These are phyloP conservation scores for Hetaerina titia DNA, from an alignment of 2,888 invertebrate genomes.

Conservation along the genomic window DNA sequence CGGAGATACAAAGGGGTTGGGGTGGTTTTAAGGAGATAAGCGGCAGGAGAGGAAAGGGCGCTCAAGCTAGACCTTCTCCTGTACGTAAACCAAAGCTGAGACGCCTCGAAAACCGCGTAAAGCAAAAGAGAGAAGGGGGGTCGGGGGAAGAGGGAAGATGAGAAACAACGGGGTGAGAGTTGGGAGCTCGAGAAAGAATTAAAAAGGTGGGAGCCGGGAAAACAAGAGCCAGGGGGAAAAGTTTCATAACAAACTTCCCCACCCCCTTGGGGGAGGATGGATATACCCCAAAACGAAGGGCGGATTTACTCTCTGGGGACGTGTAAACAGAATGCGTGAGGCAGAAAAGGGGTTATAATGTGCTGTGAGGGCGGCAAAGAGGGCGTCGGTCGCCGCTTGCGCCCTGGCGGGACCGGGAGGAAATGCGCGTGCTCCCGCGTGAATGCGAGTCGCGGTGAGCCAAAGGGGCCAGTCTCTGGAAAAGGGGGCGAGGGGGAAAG, in stretches of 20 bases:
- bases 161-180: neutral
- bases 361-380: neutral
- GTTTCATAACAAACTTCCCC: neutral
- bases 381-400: neutral
- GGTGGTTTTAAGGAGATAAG: neutral
- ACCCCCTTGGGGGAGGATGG: neutral
- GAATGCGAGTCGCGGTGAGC: too few relatives aligned
- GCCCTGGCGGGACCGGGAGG: neutral
- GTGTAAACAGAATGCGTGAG: slow-evolving; percentile 42
- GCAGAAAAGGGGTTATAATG: neutral
- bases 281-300: slow-evolving; percentile 45
- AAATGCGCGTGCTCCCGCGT: neutral
- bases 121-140: neutral
- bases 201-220: neutral
- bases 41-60: neutral
- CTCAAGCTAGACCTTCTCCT: neutral
- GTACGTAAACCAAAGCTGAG: neutral
- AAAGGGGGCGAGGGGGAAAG: neutral
- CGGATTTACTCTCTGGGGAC: slow-evolving; percentile 56
- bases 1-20: neutral
- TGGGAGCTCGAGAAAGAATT: neutral
- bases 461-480: neutral
- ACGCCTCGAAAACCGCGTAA: neutral
- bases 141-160: neutral
- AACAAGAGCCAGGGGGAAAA: neutral